Conservation (phyloP, 2,797 vertebrate species). For the Gastrophryne carolinensis region DNA sequence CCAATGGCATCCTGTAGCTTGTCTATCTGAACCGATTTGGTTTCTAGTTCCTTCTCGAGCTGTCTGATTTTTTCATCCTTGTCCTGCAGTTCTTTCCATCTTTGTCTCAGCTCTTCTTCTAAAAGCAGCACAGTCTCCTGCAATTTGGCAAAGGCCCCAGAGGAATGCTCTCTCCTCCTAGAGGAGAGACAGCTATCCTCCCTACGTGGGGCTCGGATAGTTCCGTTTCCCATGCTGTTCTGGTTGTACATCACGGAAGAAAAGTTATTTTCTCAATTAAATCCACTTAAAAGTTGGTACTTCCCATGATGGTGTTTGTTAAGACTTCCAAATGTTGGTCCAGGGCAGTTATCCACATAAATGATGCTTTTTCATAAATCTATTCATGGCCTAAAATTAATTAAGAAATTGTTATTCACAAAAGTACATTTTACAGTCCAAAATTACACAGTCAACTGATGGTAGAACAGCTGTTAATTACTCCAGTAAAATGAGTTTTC, state of each 20-base stretch:
- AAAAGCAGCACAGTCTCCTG: constrained; percentile 67
- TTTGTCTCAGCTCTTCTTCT: constrained; percentile 66
- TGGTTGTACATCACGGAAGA: constrained; percentile 52
- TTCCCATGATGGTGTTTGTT: constrained; percentile 13
- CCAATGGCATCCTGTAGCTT: constrained; percentile 78
- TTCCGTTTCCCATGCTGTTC: constrained; percentile 78
- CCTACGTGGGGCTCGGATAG: constrained; percentile 69
- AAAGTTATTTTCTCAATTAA: constrained; percentile 24
- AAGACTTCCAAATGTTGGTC: constrained; percentile 4
- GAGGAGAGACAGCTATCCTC: constrained; percentile 68
- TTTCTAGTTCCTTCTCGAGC: constrained; percentile 70
- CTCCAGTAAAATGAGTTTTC: no score
- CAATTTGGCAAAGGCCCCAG: constrained; percentile 64
- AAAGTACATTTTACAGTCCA: no score
- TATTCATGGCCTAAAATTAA: constrained; percentile 9
- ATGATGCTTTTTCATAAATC: not conserved
- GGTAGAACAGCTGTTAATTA: no score
- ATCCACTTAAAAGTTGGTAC: constrained; percentile 26
- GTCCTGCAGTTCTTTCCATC: constrained; percentile 57
- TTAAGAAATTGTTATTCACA: not conserved
- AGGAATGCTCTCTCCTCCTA: constrained; percentile 55
- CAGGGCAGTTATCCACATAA: not conserved
- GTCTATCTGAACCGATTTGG: constrained; percentile 72
- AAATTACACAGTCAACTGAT: no score
- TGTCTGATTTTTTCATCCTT: constrained; percentile 60